Conservation (phyloP, 2,113 vertebrate genomes). For the Ceyx cyanopectus region DNA sequence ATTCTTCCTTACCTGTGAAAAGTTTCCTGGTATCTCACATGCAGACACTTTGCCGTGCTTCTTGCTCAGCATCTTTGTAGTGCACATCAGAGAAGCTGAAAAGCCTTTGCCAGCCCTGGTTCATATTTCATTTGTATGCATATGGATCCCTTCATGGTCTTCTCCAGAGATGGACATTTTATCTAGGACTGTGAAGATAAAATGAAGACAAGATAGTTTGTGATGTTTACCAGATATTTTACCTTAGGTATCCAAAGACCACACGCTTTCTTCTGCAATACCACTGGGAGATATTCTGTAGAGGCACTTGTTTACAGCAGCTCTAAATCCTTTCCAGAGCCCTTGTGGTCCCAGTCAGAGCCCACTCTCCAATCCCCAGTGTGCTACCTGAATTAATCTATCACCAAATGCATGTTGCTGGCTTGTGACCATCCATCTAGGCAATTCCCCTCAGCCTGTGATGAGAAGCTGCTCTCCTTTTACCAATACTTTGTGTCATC, state of each 20-base stretch:
- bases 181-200: neutral
- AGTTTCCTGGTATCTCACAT: rapidly evolving
- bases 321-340: neutral
- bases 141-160: neutral
- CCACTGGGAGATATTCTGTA: neutral
- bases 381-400: neutral
- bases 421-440: neutral
- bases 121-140: neutral
- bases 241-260: neutral
- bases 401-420: neutral
- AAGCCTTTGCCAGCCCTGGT: neutral
- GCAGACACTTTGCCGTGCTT: neutral
- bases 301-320: neutral
- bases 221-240: neutral
- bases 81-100: neutral
- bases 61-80: neutral
- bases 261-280: neutral
- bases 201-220: neutral
- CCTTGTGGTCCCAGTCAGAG: neutral
- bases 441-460: neutral
- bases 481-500: neutral
- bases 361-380: rapidly evolving
- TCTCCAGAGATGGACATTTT: neutral
- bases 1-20: neutral
- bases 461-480: neutral